Conservation (phyloP, 2,113 vertebrate species). For the Menura novaehollandiae region DNA sequence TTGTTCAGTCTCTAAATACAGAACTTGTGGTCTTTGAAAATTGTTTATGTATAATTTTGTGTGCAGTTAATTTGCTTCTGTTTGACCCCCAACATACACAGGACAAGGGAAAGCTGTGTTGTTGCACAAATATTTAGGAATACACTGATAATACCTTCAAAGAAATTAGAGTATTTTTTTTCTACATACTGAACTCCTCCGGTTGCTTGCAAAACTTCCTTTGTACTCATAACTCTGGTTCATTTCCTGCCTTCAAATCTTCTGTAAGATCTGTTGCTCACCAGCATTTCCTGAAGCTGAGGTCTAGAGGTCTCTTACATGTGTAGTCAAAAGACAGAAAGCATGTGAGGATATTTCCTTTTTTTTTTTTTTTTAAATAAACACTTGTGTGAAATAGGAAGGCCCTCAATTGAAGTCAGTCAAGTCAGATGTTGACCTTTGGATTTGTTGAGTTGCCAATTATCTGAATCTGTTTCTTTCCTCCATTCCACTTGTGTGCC, state of each 20-base stretch:
- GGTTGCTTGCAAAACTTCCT: background rate
- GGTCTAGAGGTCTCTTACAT: background rate
- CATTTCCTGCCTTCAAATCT: background rate
- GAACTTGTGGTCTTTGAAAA: background rate
- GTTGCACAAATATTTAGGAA: background rate
- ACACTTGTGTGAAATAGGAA: background rate
- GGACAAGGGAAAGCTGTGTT: background rate
- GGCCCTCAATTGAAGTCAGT: background rate
- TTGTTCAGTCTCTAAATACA: background rate
- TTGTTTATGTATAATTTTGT: background rate
- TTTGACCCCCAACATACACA: background rate
- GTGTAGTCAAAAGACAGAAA: background rate
- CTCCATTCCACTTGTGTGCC: background rate
- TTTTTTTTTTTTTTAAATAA: background rate
- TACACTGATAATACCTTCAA: background rate
- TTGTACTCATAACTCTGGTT: background rate
- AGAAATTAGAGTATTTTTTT: background rate
- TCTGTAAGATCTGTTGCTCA: background rate
- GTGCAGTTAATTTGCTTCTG: background rate
- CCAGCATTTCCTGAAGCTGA: background rate
- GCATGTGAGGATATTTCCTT: background rate
- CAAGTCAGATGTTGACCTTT: slow-evolving; percentile 22
- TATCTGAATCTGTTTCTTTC: background rate
- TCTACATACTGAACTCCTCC: background rate
- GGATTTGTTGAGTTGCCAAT: background rate